These are phyloP conservation scores for Sylvilagus floridanus DNA, from an alignment of 2,797 vertebrate genomes.

Conservation along the genomic window DNA sequence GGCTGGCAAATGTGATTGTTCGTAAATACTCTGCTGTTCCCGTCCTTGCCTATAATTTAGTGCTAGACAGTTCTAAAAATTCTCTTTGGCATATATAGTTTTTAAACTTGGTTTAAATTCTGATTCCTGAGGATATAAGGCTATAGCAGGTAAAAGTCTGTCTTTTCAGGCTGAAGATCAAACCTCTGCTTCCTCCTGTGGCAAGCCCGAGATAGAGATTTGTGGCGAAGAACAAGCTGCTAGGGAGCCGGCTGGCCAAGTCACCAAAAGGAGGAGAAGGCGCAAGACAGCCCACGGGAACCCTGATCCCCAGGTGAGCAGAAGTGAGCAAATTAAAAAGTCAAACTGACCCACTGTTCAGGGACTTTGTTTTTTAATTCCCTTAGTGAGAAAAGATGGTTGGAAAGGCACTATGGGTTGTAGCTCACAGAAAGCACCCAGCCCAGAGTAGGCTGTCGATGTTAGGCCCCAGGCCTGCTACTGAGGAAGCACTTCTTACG, in stretches of 20 bases:
- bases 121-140: background rate
- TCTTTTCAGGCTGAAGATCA: slow-evolving; percentile 83
- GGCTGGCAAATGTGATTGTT: slow-evolving; percentile 30
- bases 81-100: background rate
- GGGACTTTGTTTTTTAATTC: background rate
- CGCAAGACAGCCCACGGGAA: slow-evolving; percentile 81
- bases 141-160: background rate
- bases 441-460: background rate
- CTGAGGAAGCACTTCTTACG: background rate
- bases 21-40: background rate
- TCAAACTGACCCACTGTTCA: background rate
- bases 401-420: background rate
- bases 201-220: slow-evolving; percentile 28
- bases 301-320: slow-evolving; percentile 47
- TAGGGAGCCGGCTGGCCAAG: slow-evolving; percentile 8
- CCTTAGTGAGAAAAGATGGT: background rate
- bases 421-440: background rate
- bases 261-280: slow-evolving; percentile 88
- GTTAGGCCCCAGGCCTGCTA: background rate
- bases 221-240: slow-evolving; percentile 45
- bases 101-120: slow-evolving; percentile 40
- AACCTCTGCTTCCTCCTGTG: slow-evolving; percentile 38
- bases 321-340: background rate
- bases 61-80: background rate
- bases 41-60: background rate